phyloP scores from a whole-genome alignment of 92 coral and sea anemone genomes.

The Phymanthus crucifer region DNA sequence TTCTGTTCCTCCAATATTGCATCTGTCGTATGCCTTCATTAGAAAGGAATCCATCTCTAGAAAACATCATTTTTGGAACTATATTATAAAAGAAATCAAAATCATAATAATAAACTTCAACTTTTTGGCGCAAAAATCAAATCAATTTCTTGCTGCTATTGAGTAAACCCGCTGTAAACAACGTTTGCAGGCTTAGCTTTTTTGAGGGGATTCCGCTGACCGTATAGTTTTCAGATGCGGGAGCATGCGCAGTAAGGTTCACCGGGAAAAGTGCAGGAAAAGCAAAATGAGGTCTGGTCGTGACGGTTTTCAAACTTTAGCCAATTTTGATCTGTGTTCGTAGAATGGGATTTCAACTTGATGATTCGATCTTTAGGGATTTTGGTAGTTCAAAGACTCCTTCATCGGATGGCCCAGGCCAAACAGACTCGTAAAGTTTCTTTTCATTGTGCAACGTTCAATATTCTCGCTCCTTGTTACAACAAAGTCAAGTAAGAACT shows the following conservation, averaged over 20 bases:
- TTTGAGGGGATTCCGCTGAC: not conserved
- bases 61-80: not conserved
- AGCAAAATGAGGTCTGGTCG: not conserved
- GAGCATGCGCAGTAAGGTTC: constrained; percentile 4
- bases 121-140: not conserved
- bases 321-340: constrained; percentile 13
- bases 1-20: constrained; percentile 27
- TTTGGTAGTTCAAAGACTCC: constrained; percentile 40
- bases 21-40: constrained; percentile 26
- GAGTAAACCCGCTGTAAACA: not conserved
- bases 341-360: constrained; percentile 61
- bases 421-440: constrained; percentile 35
- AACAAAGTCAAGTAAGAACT: constrained; percentile 56
- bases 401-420: constrained; percentile 54
- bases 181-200: not conserved
- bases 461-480: constrained; percentile 83
- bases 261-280: not conserved
- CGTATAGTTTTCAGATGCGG: not conserved
- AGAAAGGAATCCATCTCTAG: constrained; percentile 21
- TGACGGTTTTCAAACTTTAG: not conserved
- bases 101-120: not conserved
- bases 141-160: not conserved
- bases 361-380: constrained; percentile 45
- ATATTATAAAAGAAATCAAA: no score
- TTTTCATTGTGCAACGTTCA: constrained; percentile 79